Base-by-base conservation (phyloP, 2,888 invertebrate species). In the Cancer borealis region DNA sequence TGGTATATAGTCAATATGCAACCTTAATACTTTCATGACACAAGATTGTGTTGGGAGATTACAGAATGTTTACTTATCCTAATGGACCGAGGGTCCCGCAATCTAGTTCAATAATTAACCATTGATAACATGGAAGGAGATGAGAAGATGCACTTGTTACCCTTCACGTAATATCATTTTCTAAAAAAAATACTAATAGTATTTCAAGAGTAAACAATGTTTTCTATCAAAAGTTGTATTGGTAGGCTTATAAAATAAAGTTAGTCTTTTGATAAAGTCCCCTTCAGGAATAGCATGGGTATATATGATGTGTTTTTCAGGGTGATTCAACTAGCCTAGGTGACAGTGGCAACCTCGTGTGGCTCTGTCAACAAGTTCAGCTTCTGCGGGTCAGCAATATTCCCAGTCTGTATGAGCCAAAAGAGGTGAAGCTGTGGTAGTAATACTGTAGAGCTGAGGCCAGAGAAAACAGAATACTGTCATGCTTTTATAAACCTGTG, bases 341-440 rank as follows among this genome's bases (percentile, higher is more conserved):
- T 91, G 91, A 91, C 91, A 91, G 91, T 60, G 46, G 91, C 79
- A 66, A 91, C 91, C 79, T 45, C 73, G 46, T 3, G 91, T 91
- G 91, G 79, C 91, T 73, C 91, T 91, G 91, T 91, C 91, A 46
- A 79, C 91, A 91, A 91, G 91, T 91, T 91, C 91, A 91, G 91
- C 73, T 45, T 79, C 91, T 91, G 91, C 91, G 91, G 91, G 91
- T 91, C 73, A 91, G 91, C 91, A 91, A 79, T 91, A 45, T 46
- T 47, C 79, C 91, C 73, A 79, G 73, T 91, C 46, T 26, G 30
- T 91, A n/a, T 91, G 79, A 79, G n/a, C 26, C 91, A 46, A 73
- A 73, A 73, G 91, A 66, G 73, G 84, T 84, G 84, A 84, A 84
- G 84, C 84, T 84, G 84, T 84, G 84, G 39, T 84, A 84, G 84